phyloP scores from a whole-genome alignment of 2,888 invertebrate genomes.

The Ennomos fuscantarius region DNA sequence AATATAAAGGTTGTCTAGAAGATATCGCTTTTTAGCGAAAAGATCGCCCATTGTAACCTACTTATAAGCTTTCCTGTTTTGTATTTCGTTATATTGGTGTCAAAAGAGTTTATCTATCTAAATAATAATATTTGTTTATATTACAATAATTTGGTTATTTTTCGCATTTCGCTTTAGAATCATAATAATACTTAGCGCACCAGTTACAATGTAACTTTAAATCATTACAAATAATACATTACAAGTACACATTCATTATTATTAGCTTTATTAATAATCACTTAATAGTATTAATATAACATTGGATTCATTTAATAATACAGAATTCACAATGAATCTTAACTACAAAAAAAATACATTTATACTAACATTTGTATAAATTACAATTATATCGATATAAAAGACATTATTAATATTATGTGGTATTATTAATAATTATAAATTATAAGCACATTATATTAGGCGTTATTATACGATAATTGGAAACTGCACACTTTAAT shows the following conservation, averaged over 20 bases:
- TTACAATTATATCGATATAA: slow-evolving; percentile 31
- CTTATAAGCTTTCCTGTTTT: too few species aligned
- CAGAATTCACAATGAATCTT: slow-evolving; percentile 23
- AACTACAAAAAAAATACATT: slow-evolving; percentile 32
- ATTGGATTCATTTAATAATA: slow-evolving; percentile 21
- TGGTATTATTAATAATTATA: slow-evolving; percentile 23
- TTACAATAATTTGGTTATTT: slow-evolving; percentile 3
- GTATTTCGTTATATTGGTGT: too few species aligned
- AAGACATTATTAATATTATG: slow-evolving; percentile 30
- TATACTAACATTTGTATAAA: slow-evolving; percentile 31
- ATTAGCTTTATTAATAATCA: slow-evolving; percentile 14
- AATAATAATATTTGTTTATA: too few species aligned
- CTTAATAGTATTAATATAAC: slow-evolving; percentile 11
- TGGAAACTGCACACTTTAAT: slow-evolving; percentile 29
- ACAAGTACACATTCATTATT: slow-evolving; percentile 22
- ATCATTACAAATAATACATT: slow-evolving; percentile 28
- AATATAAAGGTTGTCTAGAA: too few species aligned
- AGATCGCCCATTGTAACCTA: too few species aligned
- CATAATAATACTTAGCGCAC: slow-evolving; percentile 21
- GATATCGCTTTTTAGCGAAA: too few species aligned
- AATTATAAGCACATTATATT: slow-evolving; percentile 37
- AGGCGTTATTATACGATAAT: slow-evolving; percentile 30
- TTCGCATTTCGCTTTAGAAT: slow-evolving; percentile 24
- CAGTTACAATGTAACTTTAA: slow-evolving; percentile 23
- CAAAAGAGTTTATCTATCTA: too few species aligned